Percentiles rank a stretch among this genome's conserved stretches.
Evolutionary conservation across 2,113 vertebrate species (phyloP).

Genomic region (Cinclus mexicanus): DNA sequence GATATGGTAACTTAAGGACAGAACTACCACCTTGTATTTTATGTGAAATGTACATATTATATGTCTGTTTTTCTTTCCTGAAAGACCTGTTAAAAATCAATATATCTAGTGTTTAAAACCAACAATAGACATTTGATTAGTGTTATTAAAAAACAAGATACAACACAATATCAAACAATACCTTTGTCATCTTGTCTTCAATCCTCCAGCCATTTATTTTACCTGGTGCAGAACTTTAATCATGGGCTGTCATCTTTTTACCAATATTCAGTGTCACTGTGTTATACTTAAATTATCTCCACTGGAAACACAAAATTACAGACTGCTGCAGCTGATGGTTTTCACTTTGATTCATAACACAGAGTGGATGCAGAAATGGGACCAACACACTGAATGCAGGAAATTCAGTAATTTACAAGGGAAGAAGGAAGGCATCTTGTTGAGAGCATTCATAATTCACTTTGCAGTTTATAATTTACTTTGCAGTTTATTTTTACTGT

Average conservation of each 20-base stretch:
- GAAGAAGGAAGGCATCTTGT: conserved; percentile 37
- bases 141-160: conserved; percentile 63
- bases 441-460: conserved; percentile 60
- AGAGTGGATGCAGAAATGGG: not conserved
- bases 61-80: not conserved
- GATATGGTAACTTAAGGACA: conserved; percentile 6
- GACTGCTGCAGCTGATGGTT: conserved; percentile 38
- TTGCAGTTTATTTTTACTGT: conserved; percentile 9
- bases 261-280: conserved; percentile 65
- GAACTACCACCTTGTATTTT: conserved; percentile 3
- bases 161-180: not conserved
- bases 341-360: conserved; percentile 45
- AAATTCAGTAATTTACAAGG: conserved; percentile 57
- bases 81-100: conserved; percentile 32
- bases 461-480: conserved; percentile 4
- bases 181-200: conserved; percentile 59
- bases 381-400: not conserved
- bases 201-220: conserved; percentile 53
- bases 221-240: conserved; percentile 63
- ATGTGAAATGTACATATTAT: not conserved
- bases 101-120: conserved; percentile 53
- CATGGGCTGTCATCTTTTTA: conserved; percentile 67
- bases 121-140: conserved; percentile 64
- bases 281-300: conserved; percentile 69
- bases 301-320: conserved; percentile 67